A percentile compares a stretch with the other conserved stretches of the same genome.
Conservation (phyloP, 2,113 vertebrate species). For the Indicator indicator region DNA sequence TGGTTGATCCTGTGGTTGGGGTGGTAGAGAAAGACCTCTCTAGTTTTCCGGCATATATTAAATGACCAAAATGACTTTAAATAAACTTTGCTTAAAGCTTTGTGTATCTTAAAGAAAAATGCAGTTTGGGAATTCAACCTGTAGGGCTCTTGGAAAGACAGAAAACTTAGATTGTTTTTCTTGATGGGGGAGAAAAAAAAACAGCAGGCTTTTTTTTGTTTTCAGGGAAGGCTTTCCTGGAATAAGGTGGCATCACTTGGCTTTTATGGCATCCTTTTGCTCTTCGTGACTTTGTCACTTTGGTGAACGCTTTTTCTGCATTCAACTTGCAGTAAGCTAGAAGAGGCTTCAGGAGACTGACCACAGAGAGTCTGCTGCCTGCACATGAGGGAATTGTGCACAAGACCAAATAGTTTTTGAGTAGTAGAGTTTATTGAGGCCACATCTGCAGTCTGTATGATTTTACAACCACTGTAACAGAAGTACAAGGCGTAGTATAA, state of each 20-base stretch:
- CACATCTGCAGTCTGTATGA: slow-evolving; percentile 7
- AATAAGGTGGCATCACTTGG: background rate
- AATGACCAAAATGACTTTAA: background rate
- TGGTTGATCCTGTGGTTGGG: background rate
- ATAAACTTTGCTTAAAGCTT: background rate
- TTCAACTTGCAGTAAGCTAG: background rate
- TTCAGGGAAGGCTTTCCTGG: background rate
- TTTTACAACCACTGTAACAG: background rate
- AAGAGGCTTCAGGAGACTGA: background rate
- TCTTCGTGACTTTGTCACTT: background rate
- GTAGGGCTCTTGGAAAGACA: background rate
- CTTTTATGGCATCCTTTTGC: background rate
- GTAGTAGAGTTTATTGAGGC: background rate
- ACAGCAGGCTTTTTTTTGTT: background rate
- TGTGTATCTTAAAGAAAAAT: background rate
- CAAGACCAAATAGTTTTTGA: background rate
- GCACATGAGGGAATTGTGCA: background rate
- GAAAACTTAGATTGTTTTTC: background rate
- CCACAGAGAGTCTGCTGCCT: background rate
- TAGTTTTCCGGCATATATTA: background rate
- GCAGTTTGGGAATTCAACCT: background rate
- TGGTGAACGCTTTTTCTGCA: background rate
- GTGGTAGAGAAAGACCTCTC: background rate
- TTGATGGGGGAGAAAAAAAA: background rate
- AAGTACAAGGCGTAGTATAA: background rate